phyloP scores from a whole-genome alignment of 2,888 invertebrate genomes.

The Drosophila mettleri region DNA sequence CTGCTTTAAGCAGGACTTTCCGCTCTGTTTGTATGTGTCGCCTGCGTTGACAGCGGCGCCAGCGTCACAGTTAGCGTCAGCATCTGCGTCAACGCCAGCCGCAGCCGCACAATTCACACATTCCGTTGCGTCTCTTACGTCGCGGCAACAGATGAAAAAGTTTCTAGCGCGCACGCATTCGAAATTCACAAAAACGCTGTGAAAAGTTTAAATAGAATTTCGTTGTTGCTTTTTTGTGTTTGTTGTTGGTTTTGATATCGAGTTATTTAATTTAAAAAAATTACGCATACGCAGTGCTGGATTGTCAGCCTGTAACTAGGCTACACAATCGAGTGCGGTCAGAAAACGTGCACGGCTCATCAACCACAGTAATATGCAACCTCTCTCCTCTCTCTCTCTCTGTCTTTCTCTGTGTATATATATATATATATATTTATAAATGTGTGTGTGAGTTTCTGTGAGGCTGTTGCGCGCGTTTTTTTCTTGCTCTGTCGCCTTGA shows the following conservation, averaged over 20 bases:
- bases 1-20: slow-evolving; percentile 49
- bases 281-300: slow-evolving; percentile 39
- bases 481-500: slow-evolving; percentile 16
- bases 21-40: slow-evolving; percentile 49
- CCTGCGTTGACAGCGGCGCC: slow-evolving; percentile 19
- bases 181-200: slow-evolving; percentile 18
- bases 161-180: slow-evolving; percentile 60
- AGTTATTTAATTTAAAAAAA: slow-evolving; percentile 35
- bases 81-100: slow-evolving; percentile 41
- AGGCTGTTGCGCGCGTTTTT: slow-evolving; percentile 53
- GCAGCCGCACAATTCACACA: slow-evolving; percentile 48
- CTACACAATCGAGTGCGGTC: slow-evolving; percentile 34
- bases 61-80: slow-evolving; percentile 6
- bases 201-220: slow-evolving; percentile 24
- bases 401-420: neutral
- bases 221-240: slow-evolving; percentile 5
- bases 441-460: slow-evolving; percentile 26
- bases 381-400: neutral
- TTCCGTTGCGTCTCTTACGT: slow-evolving; percentile 54
- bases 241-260: neutral
- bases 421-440: no score
- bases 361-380: slow-evolving; percentile 22
- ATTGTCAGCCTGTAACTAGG: slow-evolving; percentile 51
- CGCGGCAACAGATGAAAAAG: slow-evolving; percentile 77
- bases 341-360: slow-evolving; percentile 8